Evolutionary conservation across 2,888 invertebrate species (phyloP).

Genomic region (Gymnocheta viridis): DNA sequence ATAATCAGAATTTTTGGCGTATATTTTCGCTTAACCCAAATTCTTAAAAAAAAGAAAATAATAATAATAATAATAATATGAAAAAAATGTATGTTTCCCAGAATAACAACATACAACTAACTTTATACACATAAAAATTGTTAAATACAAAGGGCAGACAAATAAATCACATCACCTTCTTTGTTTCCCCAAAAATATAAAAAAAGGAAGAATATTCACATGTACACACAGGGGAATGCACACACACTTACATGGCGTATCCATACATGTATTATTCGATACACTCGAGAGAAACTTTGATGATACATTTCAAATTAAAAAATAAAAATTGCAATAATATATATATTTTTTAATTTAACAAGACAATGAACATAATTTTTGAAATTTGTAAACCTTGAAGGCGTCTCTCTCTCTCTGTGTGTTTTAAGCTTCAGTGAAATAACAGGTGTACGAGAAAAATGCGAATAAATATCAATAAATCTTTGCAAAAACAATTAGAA

Average conservation of each 20-base stretch:
- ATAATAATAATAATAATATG: not conserved
- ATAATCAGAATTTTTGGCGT: slow-evolving; percentile 36
- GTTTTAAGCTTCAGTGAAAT: too few relatives aligned
- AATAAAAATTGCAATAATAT: too few relatives aligned
- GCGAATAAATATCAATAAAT: too few relatives aligned
- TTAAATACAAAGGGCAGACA: slow-evolving; percentile 74
- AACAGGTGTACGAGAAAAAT: too few relatives aligned
- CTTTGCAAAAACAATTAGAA: too few relatives aligned
- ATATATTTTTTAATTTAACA: not conserved
- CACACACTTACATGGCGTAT: not conserved
- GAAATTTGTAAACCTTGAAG: too few relatives aligned
- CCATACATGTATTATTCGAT: too few relatives aligned
- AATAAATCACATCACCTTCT: slow-evolving; percentile 79
- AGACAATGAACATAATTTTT: too few relatives aligned
- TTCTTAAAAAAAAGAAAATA: slow-evolving; percentile 26
- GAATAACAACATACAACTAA: slow-evolving; percentile 48
- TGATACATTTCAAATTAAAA: not conserved
- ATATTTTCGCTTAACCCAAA: slow-evolving; percentile 49
- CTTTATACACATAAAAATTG: slow-evolving; percentile 58
- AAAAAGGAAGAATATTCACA: not conserved
- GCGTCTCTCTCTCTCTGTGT: too few relatives aligned
- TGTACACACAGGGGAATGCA: not conserved
- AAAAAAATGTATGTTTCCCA: slow-evolving; percentile 44
- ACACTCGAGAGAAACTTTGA: slow-evolving; percentile 14
- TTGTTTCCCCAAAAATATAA: slow-evolving; percentile 46